These are phyloP conservation scores for Sebastes elongatus DNA, from an alignment of 2,797 vertebrate genomes.

Conservation along the genomic window DNA sequence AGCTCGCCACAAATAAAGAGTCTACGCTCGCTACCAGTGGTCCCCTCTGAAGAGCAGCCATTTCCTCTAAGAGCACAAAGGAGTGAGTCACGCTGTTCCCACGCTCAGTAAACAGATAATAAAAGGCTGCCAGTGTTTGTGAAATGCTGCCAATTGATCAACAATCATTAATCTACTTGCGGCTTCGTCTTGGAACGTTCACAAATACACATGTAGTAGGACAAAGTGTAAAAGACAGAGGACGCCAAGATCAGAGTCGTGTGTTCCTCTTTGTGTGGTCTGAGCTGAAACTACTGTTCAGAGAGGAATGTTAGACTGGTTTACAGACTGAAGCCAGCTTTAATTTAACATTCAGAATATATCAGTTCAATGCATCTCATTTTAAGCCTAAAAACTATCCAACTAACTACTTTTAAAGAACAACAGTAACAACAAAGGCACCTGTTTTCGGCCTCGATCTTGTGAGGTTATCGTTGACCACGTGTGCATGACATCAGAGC, in stretches of 20 bases:
- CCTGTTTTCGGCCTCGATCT: neutral
- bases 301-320: too few relatives aligned
- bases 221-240: neutral
- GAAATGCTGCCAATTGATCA: slow-evolving; percentile 2
- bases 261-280: neutral
- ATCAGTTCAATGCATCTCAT: neutral
- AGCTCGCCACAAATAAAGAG: neutral
- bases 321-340: neutral
- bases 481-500: too few relatives aligned
- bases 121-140: slow-evolving; percentile 3
- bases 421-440: neutral
- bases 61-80: neutral
- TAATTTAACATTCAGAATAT: neutral
- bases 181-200: neutral
- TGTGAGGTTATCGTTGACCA: too few relatives aligned
- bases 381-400: neutral
- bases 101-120: slow-evolving; percentile 7
- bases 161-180: neutral
- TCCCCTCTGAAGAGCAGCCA: neutral
- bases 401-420: neutral
- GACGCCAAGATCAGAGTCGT: too few relatives aligned
- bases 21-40: neutral
- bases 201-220: neutral
- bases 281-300: neutral
- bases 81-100: slow-evolving; percentile 34